phyloP scores from a whole-genome alignment of 2,888 invertebrate genomes.

The Anoplius nigerrimus region DNA sequence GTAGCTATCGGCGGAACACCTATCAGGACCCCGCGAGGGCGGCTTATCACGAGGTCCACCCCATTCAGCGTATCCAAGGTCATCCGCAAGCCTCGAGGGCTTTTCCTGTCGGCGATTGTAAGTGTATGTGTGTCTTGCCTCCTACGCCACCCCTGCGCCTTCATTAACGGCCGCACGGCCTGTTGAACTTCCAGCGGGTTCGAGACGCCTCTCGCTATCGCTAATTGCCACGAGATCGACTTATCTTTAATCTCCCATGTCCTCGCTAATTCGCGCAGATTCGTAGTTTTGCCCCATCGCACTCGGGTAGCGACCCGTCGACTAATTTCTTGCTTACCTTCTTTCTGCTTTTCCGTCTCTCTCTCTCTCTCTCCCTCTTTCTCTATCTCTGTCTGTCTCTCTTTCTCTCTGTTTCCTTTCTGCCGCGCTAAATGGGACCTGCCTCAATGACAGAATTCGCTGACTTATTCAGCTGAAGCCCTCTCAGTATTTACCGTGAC shows the following conservation, averaged over 20 bases:
- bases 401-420: not conserved
- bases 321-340: too few species aligned
- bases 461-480: too few species aligned
- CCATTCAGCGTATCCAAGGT: slow-evolving; percentile 57
- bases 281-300: too few species aligned
- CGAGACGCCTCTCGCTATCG: not conserved
- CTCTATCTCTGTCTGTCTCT: not conserved
- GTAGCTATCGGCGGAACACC: slow-evolving; percentile 59
- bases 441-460: too few species aligned
- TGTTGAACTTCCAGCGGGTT: not conserved
- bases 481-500: too few species aligned
- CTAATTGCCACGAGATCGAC: too few species aligned
- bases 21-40: slow-evolving; percentile 59
- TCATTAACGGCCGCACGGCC: not conserved
- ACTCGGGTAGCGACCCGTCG: too few species aligned
- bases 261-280: too few species aligned
- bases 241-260: too few species aligned
- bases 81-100: slow-evolving; percentile 37
- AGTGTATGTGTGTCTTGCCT: slow-evolving; percentile 60
- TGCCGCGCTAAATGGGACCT: too few species aligned
- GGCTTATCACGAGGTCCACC: slow-evolving; percentile 68
- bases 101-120: slow-evolving; percentile 63
- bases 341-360: too few species aligned
- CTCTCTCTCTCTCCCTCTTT: too few species aligned
- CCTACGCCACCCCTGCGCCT: slow-evolving; percentile 1